These are phyloP conservation scores for Dynastes tityus DNA, from an alignment of 2,888 invertebrate genomes.

Conservation along the genomic window DNA sequence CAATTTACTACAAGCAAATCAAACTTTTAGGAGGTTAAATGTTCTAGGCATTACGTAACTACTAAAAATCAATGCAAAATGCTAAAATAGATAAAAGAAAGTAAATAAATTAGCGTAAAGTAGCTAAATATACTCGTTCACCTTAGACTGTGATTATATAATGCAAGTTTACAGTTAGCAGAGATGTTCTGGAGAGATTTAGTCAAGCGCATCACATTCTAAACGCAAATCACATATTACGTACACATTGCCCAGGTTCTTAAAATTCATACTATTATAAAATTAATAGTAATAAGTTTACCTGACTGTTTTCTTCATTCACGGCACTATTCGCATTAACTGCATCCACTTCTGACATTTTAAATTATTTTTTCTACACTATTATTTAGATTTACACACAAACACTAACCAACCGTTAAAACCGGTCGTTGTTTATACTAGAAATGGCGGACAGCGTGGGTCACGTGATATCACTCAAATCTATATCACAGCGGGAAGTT, in stretches of 20 bases:
- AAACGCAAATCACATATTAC: slow-evolving; percentile 65
- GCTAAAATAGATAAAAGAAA: slow-evolving; percentile 29
- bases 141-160: slow-evolving; percentile 64
- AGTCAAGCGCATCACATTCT: slow-evolving; percentile 66
- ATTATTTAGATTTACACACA: slow-evolving; percentile 60
- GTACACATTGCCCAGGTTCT: slow-evolving; percentile 68
- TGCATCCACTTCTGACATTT: slow-evolving; percentile 70
- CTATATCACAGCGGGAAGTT: slow-evolving; percentile 44
- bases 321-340: slow-evolving; percentile 67
- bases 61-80: slow-evolving; percentile 22
- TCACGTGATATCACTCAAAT: slow-evolving; percentile 70
- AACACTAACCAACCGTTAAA: slow-evolving; percentile 68
- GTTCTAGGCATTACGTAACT: not conserved
- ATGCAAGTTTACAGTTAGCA: slow-evolving; percentile 43
- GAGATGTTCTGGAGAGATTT: slow-evolving; percentile 59
- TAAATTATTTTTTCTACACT: slow-evolving; percentile 59
- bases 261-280: slow-evolving; percentile 49
- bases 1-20: slow-evolving; percentile 16
- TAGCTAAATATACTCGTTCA: slow-evolving; percentile 40
- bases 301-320: slow-evolving; percentile 68
- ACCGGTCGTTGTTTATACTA: slow-evolving; percentile 76
- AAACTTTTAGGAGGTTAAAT: not conserved
- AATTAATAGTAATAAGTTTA: slow-evolving; percentile 59
- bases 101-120: slow-evolving; percentile 34
- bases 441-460: slow-evolving; percentile 78